Base-by-base conservation (phyloP, 1,140 invertebrate species). In the Brachionus paranguensis region DNA sequence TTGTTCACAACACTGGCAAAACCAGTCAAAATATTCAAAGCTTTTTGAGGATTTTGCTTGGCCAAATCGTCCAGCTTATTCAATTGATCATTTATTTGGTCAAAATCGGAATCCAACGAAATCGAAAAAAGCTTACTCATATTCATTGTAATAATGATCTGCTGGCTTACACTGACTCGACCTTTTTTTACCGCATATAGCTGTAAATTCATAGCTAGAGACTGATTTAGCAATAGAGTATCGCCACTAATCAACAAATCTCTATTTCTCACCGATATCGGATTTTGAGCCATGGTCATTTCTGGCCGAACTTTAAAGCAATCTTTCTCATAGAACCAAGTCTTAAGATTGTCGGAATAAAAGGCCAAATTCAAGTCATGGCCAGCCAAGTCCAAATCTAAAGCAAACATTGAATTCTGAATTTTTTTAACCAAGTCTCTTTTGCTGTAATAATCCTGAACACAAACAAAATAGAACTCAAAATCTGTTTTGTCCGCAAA, bases 31-130 rank as follows among this genome's bases (percentile, higher is more conserved):
- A 84, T 53, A 41, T 84, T 74, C 64, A 84, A 55, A 50, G 81
- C 81, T 84, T 68, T 84, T 70, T 74, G 43, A 11, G 81, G 81
- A 84, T 84, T 72, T 84, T 84, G 43, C 8, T 74, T 70, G 8
- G 64, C 81, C 11, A 84, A 53, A 20, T 84, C 64, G 53, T 84
- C 47, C 7, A 84, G 43, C 45, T 72, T 68, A 47, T 70, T 43
- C 27, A 72, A 53, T 37, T 84, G 81, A 3, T 45, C n/a, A 37
- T 74, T 60, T 53, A 84, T 70, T 70, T 68, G 41, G 17, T 70
- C 20, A 24, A 74, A 74, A 84, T 84, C 81, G 1, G 78, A 43
- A 43, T 60, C 64, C 11, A 64, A 12, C 17, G 78, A 64, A 45
- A 81, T 81, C 6, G 37, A 17, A 45, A 81, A 81, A 0, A 47